Conservation (phyloP, 2,888 invertebrate genomes). For the Halictus ligatus region DNA sequence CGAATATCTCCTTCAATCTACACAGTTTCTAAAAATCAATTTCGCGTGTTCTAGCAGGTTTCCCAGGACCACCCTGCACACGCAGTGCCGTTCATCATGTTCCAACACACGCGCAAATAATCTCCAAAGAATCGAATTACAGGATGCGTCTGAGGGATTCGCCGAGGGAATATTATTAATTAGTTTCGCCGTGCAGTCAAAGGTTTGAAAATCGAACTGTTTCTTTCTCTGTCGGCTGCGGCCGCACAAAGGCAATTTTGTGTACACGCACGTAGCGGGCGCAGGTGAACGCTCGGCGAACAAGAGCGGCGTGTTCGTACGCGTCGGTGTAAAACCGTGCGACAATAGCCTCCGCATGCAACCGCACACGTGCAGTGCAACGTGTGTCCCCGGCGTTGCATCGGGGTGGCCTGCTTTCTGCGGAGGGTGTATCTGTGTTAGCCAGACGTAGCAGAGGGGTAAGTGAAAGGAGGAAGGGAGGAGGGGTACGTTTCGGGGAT, state of each 20-base stretch:
- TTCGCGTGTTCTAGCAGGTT: not conserved
- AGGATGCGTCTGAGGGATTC: not conserved
- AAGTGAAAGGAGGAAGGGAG: not conserved
- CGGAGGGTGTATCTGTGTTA: slow-evolving; percentile 22
- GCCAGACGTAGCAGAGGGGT: no score
- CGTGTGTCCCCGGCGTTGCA: not conserved
- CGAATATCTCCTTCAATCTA: no score
- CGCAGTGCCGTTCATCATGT: not conserved
- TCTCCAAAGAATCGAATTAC: not conserved
- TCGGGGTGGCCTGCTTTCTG: slow-evolving; percentile 39
- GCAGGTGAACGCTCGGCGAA: slow-evolving; percentile 11
- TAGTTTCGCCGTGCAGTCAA: not conserved
- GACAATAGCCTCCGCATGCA: slow-evolving; percentile 43
- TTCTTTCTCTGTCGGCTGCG: not conserved
- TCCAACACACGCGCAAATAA: not conserved
- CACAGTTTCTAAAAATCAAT: not conserved
- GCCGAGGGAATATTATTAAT: not conserved
- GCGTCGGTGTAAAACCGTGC: slow-evolving; percentile 13
- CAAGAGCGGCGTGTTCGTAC: slow-evolving; percentile 1
- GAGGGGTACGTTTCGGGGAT: not conserved
- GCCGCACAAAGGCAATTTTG: not conserved
- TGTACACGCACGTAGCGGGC: not conserved
- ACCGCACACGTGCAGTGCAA: slow-evolving; percentile 25
- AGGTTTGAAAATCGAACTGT: not conserved
- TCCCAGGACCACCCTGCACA: not conserved